A percentile compares a stretch with the other conserved stretches of the same genome.
Evolutionary conservation across 2,113 vertebrate genomes (phyloP).

Genomic region (Thalassoma bifasciatum): DNA sequence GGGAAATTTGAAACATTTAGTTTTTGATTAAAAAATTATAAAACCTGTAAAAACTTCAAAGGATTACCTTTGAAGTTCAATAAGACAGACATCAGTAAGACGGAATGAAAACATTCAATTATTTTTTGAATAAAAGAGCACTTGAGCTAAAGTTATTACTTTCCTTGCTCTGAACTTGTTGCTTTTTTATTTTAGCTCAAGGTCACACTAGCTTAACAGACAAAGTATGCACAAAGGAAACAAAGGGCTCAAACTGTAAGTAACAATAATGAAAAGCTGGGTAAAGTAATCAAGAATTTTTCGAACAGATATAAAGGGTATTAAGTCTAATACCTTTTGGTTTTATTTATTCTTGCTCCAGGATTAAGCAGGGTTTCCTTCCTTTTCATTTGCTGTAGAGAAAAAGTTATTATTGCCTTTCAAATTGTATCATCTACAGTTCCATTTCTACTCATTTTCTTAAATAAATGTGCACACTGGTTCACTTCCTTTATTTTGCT

Average conservation of each 20-base stretch:
- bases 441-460: conserved; percentile 24
- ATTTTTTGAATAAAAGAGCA: conserved; percentile 1
- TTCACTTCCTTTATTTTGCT: conserved; percentile 1
- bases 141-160: background rate
- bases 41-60: background rate
- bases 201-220: too few species aligned
- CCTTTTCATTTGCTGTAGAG: conserved; percentile 16
- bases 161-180: background rate
- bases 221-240: background rate
- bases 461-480: conserved; percentile 43
- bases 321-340: conserved; percentile 42
- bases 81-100: background rate
- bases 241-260: conserved; percentile 34
- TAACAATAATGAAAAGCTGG: conserved; percentile 29
- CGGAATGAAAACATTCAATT: background rate
- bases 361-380: conserved; percentile 46
- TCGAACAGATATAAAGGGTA: conserved; percentile 39
- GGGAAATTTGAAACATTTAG: too few species aligned
- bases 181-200: conserved; percentile 14
- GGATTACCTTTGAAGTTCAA: too few species aligned
- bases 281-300: conserved; percentile 17
- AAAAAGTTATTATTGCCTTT: conserved; percentile 41
- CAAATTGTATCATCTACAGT: conserved; percentile 29
- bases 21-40: background rate
- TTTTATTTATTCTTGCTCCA: conserved; percentile 41